Evolutionary conservation across 2,888 invertebrate species (phyloP), one percentile per base, ranked within the genome.

Genomic region (Torymus auratus): DNA sequence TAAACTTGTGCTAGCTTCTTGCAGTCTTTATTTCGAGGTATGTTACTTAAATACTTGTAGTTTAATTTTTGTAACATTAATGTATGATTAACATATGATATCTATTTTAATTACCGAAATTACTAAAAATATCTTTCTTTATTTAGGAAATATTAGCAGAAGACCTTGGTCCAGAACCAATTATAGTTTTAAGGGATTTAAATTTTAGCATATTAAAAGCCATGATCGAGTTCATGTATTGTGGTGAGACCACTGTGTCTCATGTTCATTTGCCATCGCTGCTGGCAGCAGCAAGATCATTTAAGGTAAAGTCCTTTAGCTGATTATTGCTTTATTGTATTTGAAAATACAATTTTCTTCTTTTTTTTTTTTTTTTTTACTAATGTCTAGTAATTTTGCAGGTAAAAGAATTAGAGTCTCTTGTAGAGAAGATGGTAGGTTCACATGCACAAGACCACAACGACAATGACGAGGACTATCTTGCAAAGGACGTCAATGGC

Each of bases 191-290:
- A 82, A 92, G 94, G 84, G 95, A 95, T 87, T 93, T 95, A 92
- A 93, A 94, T 87, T 95, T 95, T 90, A 92, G 93, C 85, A 94
- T 95, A 52, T 91, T 95, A 80, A 95, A 95, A 90, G 94, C 94
- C 68, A 92, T 95, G 81, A 93, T 95, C 53, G 95, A 95, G 89
- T 95, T 95, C 86, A 95, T 95, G 94, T 95, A 95, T 87, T 95
- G 94, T 86, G 95, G 95, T 1, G 95, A 95, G 91, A 95, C 95
- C 1, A 93, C 94, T 84, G 93, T 95, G 84, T 91, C 93, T 71
- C 94, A 95, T 89, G 94, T 94, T 85, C 93, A 94, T 88, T 91
- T 95, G 84, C 94, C 94, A 85, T 94, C 94, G 85, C 89, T 95
- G 69, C 92, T 95, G 67, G 94, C 94, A 75, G 95, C 95, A 10